Conservation (phyloP, 1,140 invertebrate genomes). For the Marisa cornuarietis region DNA sequence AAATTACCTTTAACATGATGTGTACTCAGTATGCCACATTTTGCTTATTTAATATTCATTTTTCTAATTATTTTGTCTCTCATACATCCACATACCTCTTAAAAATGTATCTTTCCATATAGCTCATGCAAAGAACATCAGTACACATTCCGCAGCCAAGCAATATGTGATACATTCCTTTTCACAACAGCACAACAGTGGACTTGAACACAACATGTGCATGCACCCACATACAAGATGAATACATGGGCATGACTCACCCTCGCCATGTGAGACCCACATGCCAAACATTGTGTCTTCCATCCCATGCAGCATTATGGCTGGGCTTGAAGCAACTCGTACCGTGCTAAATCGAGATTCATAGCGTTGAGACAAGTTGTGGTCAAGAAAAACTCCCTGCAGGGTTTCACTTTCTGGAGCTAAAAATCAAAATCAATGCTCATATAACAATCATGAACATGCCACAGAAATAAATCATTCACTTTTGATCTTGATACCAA, state of each 20-base stretch:
- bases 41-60: background rate
- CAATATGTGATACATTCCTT: background rate
- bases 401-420: conserved; percentile 43
- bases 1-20: background rate
- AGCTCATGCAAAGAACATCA: background rate
- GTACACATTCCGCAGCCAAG: background rate
- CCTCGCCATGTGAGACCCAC: conserved; percentile 98
- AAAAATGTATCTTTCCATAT: background rate
- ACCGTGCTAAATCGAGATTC: conserved; percentile 92
- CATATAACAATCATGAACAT: background rate
- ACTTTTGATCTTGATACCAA: background rate
- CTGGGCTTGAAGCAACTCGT: conserved; percentile 74
- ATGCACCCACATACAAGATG: background rate
- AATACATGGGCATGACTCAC: conserved; percentile 61
- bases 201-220: background rate
- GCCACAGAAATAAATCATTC: background rate
- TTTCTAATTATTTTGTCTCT: background rate
- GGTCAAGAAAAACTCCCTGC: conserved; percentile 80
- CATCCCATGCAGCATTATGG: conserved; percentile 91
- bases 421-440: background rate
- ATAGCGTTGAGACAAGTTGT: conserved; percentile 88
- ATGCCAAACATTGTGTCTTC: conserved; percentile 84
- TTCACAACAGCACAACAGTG: background rate
- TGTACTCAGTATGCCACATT: background rate
- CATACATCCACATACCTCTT: background rate